Evolutionary conservation across 2,113 vertebrate genomes (phyloP).

Genomic region (Seriola rivoliana): DNA sequence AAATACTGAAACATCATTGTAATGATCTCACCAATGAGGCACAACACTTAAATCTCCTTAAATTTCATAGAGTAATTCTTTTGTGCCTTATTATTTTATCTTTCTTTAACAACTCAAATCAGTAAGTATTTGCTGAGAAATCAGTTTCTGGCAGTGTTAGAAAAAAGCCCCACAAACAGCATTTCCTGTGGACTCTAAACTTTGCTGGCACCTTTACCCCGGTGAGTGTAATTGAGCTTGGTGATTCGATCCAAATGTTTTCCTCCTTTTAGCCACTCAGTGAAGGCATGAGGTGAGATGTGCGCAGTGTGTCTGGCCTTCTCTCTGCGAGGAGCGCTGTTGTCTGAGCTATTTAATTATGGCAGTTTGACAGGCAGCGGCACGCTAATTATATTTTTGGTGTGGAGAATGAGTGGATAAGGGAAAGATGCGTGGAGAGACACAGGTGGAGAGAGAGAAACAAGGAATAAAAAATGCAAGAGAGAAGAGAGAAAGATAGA

Average conservation of each 20-base stretch:
- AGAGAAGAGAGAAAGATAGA: neutral
- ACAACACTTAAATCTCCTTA: neutral
- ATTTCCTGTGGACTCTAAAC: conserved; percentile 11
- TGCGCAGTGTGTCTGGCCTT: conserved; percentile 45
- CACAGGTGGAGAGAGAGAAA: conserved; percentile 11
- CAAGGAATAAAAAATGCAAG: neutral
- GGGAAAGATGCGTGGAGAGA: neutral
- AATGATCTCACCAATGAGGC: neutral
- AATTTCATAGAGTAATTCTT: neutral
- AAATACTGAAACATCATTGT: neutral
- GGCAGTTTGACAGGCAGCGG: conserved; percentile 21
- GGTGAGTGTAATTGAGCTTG: conserved; percentile 42
- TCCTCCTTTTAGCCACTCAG: conserved; percentile 47
- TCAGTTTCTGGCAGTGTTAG: neutral
- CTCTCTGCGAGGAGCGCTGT: conserved; percentile 42
- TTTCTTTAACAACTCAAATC: neutral
- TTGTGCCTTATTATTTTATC: neutral
- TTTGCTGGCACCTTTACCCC: conserved; percentile 18
- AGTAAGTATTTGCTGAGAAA: neutral
- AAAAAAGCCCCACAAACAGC: neutral
- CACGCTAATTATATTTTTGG: conserved; percentile 24
- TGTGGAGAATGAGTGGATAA: conserved; percentile 14
- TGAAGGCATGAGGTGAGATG: conserved; percentile 23
- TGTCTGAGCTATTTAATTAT: conserved; percentile 53
- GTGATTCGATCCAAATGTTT: conserved; percentile 49